phyloP scores from a whole-genome alignment of 92 coral and sea anemone genomes.

The Hydrozoanthus gracilis region DNA sequence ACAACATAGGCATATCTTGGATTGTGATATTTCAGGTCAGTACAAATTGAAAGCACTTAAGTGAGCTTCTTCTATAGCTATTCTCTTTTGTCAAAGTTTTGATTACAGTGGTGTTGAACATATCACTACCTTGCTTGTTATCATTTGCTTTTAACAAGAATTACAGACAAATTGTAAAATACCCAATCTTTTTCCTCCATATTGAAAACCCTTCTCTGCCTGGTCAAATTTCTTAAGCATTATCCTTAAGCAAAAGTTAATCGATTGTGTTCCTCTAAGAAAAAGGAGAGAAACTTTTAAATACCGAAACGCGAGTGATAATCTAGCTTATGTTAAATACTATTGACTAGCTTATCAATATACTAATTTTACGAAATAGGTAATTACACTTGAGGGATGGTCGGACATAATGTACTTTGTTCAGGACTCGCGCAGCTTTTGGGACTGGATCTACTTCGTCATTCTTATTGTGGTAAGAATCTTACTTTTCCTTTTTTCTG shows the following conservation, averaged over 20 bases:
- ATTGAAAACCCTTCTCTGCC: too few species aligned
- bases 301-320: neutral
- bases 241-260: too few species aligned
- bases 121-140: too few species aligned
- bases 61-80: neutral
- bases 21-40: slow-evolving; percentile 95
- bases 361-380: slow-evolving; percentile 48
- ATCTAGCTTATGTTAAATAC: too few species aligned
- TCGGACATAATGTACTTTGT: slow-evolving; percentile 96
- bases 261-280: neutral
- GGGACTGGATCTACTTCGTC: slow-evolving; percentile 97
- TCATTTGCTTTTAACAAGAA: too few species aligned
- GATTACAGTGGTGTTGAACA: too few species aligned
- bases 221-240: too few species aligned
- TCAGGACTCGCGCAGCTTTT: slow-evolving; percentile 90
- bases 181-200: too few species aligned
- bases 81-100: too few species aligned
- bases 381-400: slow-evolving; percentile 97
- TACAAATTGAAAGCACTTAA: neutral
- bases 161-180: too few species aligned
- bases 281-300: neutral
- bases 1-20: slow-evolving; percentile 95
- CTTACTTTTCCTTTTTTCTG: too few species aligned
- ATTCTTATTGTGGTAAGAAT: slow-evolving; percentile 88
- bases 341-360: too few species aligned